These are phyloP conservation scores for Pao palembangensis DNA, from an alignment of 2,113 vertebrate species.

Conservation along the genomic window DNA sequence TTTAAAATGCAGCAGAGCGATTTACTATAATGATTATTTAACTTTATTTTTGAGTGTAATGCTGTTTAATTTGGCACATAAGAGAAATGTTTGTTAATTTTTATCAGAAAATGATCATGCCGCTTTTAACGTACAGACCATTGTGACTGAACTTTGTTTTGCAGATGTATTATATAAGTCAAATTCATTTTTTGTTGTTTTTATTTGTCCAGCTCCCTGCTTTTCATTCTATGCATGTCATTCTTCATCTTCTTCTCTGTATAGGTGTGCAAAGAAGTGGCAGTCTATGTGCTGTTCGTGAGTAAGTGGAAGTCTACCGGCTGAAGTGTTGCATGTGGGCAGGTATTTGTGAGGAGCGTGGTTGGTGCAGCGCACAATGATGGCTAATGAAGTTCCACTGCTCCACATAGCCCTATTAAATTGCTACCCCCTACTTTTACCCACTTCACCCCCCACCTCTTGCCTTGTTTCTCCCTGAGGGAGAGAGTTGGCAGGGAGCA, in stretches of 20 bases:
- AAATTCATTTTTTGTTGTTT: not conserved
- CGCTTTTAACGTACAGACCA: no score
- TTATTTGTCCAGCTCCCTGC: conserved; percentile 15
- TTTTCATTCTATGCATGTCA: conserved; percentile 60
- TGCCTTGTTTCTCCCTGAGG: conserved; percentile 70
- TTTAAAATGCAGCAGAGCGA: no score
- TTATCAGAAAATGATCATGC: no score
- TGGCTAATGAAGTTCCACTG: conserved; percentile 69
- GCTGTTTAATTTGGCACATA: no score
- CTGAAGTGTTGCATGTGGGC: conserved; percentile 58
- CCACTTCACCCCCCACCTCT: conserved; percentile 70
- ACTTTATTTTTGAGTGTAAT: no score
- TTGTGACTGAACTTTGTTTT: not conserved
- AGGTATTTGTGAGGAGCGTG: conserved; percentile 48
- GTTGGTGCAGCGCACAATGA: conserved; percentile 47
- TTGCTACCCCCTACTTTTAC: conserved; percentile 67
- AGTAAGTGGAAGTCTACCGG: conserved; percentile 56
- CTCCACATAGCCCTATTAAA: conserved; percentile 70
- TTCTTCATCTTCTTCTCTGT: conserved; percentile 44
- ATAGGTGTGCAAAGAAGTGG: conserved; percentile 59
- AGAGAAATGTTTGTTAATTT: no score
- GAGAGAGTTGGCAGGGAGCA: conserved; percentile 76
- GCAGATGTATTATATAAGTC: not conserved
- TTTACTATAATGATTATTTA: no score
- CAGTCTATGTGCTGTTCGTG: conserved; percentile 48